Evolutionary conservation across 2,888 invertebrate species (phyloP).

Genomic region (Alsophila aescularia): DNA sequence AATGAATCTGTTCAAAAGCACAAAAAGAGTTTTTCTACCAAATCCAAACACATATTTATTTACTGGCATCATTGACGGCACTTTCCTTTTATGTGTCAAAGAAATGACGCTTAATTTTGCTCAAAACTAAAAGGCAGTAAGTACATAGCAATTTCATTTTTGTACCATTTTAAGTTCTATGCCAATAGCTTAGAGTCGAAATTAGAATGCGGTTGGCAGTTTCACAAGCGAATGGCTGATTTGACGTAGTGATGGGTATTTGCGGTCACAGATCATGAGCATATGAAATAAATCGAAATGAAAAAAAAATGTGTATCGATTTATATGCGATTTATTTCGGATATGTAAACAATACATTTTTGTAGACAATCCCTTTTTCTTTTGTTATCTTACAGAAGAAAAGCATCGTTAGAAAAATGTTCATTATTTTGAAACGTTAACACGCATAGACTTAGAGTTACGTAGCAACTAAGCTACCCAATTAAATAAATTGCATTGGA

Average conservation of each 20-base stretch:
- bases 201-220: neutral
- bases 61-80: slow-evolving; percentile 8
- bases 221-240: neutral
- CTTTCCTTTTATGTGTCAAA: slow-evolving; percentile 22
- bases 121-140: neutral
- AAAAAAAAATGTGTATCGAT: neutral
- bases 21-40: neutral
- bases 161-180: neutral
- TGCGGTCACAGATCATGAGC: neutral
- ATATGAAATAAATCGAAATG: neutral
- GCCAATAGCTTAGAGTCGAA: neutral
- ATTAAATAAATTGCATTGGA: no score
- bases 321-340: neutral
- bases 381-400: no score
- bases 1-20: no score
- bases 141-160: neutral
- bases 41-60: neutral
- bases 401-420: no score
- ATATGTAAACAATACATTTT: no score
- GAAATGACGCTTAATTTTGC: slow-evolving; percentile 20
- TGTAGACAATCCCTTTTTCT: no score
- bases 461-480: no score
- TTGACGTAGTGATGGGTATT: slow-evolving; percentile 2
- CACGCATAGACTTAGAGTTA: no score
- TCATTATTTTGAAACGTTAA: no score